Percentiles rank a stretch among this genome's conserved stretches.
phyloP scores from a whole-genome alignment of 2,113 vertebrate genomes.

The Chionis minor region DNA sequence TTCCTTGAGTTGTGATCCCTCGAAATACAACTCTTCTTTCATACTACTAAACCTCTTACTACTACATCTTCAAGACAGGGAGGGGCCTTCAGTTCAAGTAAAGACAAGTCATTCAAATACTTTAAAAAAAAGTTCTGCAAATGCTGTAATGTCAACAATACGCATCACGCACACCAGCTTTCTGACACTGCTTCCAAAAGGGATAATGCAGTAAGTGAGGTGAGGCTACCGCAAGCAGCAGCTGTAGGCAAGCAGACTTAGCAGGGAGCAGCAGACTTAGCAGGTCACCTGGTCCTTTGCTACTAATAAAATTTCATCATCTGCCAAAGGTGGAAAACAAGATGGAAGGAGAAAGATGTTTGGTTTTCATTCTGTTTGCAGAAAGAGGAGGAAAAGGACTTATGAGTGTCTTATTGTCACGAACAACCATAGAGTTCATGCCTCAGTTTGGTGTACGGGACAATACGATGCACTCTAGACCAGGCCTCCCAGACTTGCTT shows the following conservation, averaged over 20 bases:
- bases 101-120: not conserved
- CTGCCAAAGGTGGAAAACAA: not conserved
- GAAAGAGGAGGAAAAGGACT: not conserved
- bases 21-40: not conserved
- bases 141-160: not conserved
- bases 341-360: not conserved
- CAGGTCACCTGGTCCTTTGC: not conserved
- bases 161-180: not conserved
- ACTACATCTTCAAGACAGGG: not conserved
- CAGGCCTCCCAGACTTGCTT: not conserved
- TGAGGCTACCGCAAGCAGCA: not conserved
- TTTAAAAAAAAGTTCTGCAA: not conserved
- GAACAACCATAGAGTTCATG: not conserved
- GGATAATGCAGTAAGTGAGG: not conserved
- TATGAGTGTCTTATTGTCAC: not conserved
- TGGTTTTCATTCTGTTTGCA: not conserved
- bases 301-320: not conserved
- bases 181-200: not conserved
- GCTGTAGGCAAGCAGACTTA: not conserved
- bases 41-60: not conserved
- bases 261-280: not conserved
- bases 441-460: not conserved
- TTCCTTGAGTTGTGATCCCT: not conserved
- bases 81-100: not conserved
- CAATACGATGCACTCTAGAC: not conserved